Evolutionary conservation across 2,888 invertebrate genomes (phyloP).

Genomic region (Cylloceria caligata): DNA sequence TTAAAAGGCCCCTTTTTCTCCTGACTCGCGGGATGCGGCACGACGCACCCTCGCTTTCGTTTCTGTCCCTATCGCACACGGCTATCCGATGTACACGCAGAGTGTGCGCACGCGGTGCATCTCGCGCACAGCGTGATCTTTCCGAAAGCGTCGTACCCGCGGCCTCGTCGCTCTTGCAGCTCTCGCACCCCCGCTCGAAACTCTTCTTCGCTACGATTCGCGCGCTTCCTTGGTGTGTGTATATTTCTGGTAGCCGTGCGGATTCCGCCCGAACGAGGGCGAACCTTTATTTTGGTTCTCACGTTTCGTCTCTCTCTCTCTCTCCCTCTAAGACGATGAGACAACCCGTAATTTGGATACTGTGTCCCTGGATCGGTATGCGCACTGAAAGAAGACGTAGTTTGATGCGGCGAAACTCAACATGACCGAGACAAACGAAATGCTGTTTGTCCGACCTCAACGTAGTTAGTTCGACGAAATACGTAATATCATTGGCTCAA

Average conservation of each 20-base stretch:
- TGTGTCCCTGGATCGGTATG: constrained; percentile 61
- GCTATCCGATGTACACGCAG: background rate
- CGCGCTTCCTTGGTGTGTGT: constrained; percentile 50
- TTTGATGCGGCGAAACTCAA: no score
- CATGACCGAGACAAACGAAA: no score
- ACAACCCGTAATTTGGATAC: constrained; percentile 34
- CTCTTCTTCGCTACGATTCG: constrained; percentile 67
- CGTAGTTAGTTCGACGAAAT: no score
- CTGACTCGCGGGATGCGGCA: constrained; percentile 8
- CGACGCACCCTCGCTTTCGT: constrained; percentile 10
- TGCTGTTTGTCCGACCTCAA: no score
- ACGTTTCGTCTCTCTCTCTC: constrained; percentile 75
- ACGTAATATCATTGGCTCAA: no score
- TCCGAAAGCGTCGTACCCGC: constrained; percentile 52
- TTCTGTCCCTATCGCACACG: background rate
- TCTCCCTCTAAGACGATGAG: constrained; percentile 8
- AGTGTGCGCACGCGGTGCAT: constrained; percentile 27
- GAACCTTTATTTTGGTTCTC: constrained; percentile 77
- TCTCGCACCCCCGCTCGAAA: constrained; percentile 12
- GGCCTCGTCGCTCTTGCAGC: constrained; percentile 35
- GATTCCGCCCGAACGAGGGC: constrained; percentile 74
- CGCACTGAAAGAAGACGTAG: no score
- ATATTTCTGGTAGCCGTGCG: constrained; percentile 74
- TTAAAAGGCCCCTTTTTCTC: constrained; percentile 46
- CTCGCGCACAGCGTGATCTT: constrained; percentile 32